A percentile compares a stretch with the other conserved stretches of the same genome.
These are phyloP conservation scores for Taenaris catops DNA, from an alignment of 2,888 invertebrate species.

Conservation along the genomic window DNA sequence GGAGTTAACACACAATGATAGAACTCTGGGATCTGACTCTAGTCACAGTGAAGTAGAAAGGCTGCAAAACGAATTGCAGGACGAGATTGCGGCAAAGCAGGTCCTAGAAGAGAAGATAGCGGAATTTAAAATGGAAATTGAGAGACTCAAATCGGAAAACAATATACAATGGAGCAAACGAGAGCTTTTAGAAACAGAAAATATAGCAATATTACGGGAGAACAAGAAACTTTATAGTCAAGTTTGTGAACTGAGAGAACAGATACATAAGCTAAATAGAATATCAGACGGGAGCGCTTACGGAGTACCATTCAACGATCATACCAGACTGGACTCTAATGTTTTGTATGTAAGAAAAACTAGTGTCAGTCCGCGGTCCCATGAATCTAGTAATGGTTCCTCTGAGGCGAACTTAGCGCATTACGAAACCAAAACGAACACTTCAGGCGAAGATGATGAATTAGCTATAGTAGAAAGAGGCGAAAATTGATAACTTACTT, in stretches of 20 bases:
- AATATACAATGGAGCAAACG: slow-evolving; percentile 96
- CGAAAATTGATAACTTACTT: slow-evolving; percentile 37
- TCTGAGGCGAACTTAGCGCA: slow-evolving; percentile 62
- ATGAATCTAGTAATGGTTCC: slow-evolving; percentile 65
- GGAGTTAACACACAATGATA: slow-evolving; percentile 56
- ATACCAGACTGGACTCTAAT: slow-evolving; percentile 52
- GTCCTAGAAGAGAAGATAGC: slow-evolving; percentile 66
- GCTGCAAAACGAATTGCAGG: slow-evolving; percentile 67
- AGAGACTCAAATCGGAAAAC: slow-evolving; percentile 94
- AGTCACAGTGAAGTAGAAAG: slow-evolving; percentile 69
- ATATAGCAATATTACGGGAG: slow-evolving; percentile 91
- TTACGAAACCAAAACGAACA: slow-evolving; percentile 60
- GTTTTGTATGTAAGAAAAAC: slow-evolving; percentile 61
- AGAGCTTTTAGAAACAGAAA: slow-evolving; percentile 94
- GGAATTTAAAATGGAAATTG: slow-evolving; percentile 82
- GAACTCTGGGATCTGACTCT: slow-evolving; percentile 67
- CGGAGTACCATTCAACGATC: slow-evolving; percentile 35
- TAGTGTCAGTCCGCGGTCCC: slow-evolving; percentile 62
- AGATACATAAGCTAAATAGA: slow-evolving; percentile 67
- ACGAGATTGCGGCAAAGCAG: slow-evolving; percentile 68
- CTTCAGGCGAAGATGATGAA: slow-evolving; percentile 68
- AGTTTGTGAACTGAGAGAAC: slow-evolving; percentile 67
- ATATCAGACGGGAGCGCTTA: slow-evolving; percentile 66
- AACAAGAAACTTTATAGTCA: slow-evolving; percentile 88
- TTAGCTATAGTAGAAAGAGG: slow-evolving; percentile 61